Conservation (phyloP, 2,888 invertebrate species). For the Hedychridium roseum region DNA sequence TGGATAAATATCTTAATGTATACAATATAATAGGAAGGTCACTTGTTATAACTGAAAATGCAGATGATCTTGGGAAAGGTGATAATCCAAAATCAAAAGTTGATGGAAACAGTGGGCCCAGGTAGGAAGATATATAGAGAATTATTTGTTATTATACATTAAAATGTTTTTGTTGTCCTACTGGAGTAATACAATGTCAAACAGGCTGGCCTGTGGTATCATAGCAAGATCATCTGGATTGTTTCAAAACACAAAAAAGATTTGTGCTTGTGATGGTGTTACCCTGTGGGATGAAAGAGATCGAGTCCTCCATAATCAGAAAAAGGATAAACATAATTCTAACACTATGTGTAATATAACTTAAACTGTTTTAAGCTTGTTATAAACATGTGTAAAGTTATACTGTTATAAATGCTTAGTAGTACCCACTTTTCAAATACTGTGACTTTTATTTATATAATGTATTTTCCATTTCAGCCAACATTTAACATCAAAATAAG, state of each 20-base stretch:
- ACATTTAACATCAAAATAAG: too few relatives aligned
- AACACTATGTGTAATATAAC: conserved; percentile 14
- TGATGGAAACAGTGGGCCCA: conserved; percentile 72
- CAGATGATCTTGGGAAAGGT: conserved; percentile 72
- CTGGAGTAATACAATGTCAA: conserved; percentile 10
- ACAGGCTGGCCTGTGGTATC: conserved; percentile 83
- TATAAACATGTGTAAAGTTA: too few relatives aligned
- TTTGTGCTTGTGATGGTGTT: conserved; percentile 90
- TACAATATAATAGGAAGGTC: conserved; percentile 81
- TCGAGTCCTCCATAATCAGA: conserved; percentile 65
- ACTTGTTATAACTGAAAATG: conserved; percentile 73
- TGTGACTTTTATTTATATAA: too few relatives aligned
- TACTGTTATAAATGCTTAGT: too few relatives aligned
- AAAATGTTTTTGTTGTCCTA: conserved; percentile 9
- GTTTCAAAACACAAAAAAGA: conserved; percentile 84
- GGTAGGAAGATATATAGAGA: conserved; percentile 60
- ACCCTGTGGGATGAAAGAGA: conserved; percentile 88
- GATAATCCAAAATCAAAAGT: conserved; percentile 65
- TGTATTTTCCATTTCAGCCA: too few relatives aligned
- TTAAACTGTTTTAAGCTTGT: too few relatives aligned
- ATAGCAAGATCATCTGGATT: conserved; percentile 89
- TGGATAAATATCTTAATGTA: conserved; percentile 71
- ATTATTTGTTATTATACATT: background rate
- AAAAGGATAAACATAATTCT: conserved; percentile 19
- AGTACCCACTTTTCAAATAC: too few relatives aligned